These are phyloP conservation scores for Cotesia typhae DNA, from an alignment of 1,140 invertebrate genomes.

Conservation along the genomic window DNA sequence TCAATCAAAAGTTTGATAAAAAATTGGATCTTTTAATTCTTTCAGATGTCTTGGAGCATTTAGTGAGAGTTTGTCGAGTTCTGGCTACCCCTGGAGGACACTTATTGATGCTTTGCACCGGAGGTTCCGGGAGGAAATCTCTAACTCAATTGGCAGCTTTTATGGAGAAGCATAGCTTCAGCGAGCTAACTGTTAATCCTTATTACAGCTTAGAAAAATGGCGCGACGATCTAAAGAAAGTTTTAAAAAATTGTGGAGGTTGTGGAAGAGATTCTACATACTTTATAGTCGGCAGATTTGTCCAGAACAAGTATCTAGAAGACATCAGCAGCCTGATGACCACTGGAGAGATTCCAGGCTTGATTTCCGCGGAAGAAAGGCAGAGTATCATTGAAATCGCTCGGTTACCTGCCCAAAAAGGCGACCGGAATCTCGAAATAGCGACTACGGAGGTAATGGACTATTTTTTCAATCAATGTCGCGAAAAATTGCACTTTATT, in stretches of 20 bases:
- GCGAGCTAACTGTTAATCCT: conserved; percentile 70
- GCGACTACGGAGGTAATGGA: conserved; percentile 68
- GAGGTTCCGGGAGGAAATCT: conserved; percentile 73
- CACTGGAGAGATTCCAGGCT: conserved; percentile 72
- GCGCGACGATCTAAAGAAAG: conserved; percentile 71
- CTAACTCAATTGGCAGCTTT: conserved; percentile 69
- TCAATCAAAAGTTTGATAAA: conserved; percentile 67
- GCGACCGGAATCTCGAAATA: conserved; percentile 67
- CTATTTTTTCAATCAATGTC: conserved; percentile 71
- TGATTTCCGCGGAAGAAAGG: conserved; percentile 71
- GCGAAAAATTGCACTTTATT: conserved; percentile 74
- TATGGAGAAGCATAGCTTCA: conserved; percentile 70
- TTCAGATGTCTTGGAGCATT: conserved; percentile 71
- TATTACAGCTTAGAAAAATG: conserved; percentile 68
- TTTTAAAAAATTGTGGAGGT: conserved; percentile 68
- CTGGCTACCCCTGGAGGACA: conserved; percentile 68
- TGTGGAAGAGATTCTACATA: conserved; percentile 69
- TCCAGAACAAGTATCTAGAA: conserved; percentile 69
- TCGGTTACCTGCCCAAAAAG: conserved; percentile 62
- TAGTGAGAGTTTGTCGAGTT: conserved; percentile 72
- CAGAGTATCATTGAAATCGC: conserved; percentile 68
- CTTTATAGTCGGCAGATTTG: conserved; percentile 69
- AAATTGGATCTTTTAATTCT: conserved; percentile 75
- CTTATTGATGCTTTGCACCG: conserved; percentile 69
- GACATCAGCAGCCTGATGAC: conserved; percentile 73